Evolutionary conservation across 2,888 invertebrate genomes (phyloP), one percentile per base, ranked within the genome.

Genomic region (Hofmannophila pseudospretella): DNA sequence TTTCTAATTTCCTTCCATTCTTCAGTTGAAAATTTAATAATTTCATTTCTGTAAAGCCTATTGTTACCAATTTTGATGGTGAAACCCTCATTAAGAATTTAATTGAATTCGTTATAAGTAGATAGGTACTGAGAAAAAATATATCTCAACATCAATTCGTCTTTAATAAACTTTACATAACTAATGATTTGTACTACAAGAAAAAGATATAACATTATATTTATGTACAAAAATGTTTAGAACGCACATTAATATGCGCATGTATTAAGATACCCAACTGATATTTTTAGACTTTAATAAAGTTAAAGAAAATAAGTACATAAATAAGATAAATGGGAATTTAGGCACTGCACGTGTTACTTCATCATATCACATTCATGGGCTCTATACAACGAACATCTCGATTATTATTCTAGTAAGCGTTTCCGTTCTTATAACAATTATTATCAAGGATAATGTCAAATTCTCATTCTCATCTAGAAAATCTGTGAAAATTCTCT

Each of bases 291-390:
- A 47, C 43, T 47, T 59, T 55, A 52, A 65, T 63, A 54, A 60
- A 59, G 66, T 54, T 58, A 56, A 49, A 69, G 63, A 60, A 16
- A 57, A 36, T 47, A 54, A 53, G 49, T 59, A 58, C 64, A 55
- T 59, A 69, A 61, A 63, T 60, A 70, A 72, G n/a, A 59, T 60
- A 70, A 80, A 75, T 69, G 67, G 80, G 74, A 81, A 74, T 80
- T 79, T 82, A 85, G 85, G 85, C 85, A 86, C 85, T 80, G 81
- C 77, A 76, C 77, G 69, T 79, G 70, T 76, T 72, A 67, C 59
- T 58, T 71, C 69, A 63, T 74, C 75, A 73, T 85, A 86, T 86
- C 85, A 85, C 85, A 86, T 78, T 75, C 72, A 70, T 73, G 69
- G 73, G 67, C 69, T 70, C 64, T 67, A 65, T 70, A 68, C 63